These are phyloP conservation scores for Fulmarus glacialis DNA, from an alignment of 2,113 vertebrate genomes.

Conservation along the genomic window DNA sequence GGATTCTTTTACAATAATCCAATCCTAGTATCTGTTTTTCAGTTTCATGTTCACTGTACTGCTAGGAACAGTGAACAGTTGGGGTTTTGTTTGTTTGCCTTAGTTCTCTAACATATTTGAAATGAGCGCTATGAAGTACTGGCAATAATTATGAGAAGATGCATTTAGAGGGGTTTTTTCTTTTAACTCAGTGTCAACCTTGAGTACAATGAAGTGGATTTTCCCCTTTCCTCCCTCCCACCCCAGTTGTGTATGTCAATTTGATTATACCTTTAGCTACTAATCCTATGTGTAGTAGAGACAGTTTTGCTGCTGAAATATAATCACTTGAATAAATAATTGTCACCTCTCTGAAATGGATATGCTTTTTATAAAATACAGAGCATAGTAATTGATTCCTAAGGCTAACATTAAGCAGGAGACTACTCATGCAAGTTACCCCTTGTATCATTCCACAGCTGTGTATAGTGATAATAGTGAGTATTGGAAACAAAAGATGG, in stretches of 20 bases:
- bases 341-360: background rate
- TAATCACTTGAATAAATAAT: background rate
- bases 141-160: background rate
- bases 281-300: background rate
- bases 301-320: background rate
- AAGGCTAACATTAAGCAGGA: background rate
- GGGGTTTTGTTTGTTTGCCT: background rate
- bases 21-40: background rate
- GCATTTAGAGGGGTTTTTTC: background rate
- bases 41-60: background rate
- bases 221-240: background rate
- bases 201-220: background rate
- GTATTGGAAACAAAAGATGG: background rate
- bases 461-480: background rate
- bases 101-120: background rate
- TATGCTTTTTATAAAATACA: background rate
- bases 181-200: background rate
- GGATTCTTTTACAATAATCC: background rate
- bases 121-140: background rate
- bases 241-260: background rate
- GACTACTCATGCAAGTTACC: background rate
- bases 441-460: background rate
- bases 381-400: background rate
- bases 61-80: background rate
- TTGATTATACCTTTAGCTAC: background rate